These are phyloP conservation scores for Notechis scutatus DNA, from an alignment of 2,113 vertebrate genomes.

Conservation along the genomic window DNA sequence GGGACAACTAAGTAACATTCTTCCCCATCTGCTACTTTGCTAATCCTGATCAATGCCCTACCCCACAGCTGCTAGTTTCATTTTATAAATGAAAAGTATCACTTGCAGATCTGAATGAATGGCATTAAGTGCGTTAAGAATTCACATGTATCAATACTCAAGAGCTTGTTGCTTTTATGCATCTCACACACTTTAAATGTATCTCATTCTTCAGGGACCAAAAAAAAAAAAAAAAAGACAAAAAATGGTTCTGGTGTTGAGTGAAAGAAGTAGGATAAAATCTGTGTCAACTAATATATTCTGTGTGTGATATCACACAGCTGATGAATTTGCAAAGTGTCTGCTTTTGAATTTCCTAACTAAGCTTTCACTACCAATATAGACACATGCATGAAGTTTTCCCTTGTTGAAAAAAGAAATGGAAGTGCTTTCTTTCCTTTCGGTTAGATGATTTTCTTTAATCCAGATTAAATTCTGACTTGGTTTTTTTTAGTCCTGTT, in stretches of 20 bases:
- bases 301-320: background rate
- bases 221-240: no score
- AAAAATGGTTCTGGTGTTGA: background rate
- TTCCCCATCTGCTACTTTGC: background rate
- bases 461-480: background rate
- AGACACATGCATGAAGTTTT: background rate
- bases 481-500: conserved; percentile 12
- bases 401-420: background rate
- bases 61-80: background rate
- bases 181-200: background rate
- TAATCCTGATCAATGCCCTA: background rate
- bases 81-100: background rate
- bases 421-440: background rate
- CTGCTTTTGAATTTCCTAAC: background rate
- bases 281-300: background rate
- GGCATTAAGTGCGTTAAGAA: background rate
- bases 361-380: background rate
- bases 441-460: background rate
- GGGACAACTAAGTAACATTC: background rate
- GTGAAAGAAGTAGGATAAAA: background rate
- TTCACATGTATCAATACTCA: background rate
- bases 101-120: background rate
- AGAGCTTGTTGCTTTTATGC: background rate
- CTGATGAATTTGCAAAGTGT: background rate
- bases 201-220: background rate